These are phyloP conservation scores for Yponomeuta sedellus DNA, from an alignment of 2,888 invertebrate genomes.

Conservation along the genomic window DNA sequence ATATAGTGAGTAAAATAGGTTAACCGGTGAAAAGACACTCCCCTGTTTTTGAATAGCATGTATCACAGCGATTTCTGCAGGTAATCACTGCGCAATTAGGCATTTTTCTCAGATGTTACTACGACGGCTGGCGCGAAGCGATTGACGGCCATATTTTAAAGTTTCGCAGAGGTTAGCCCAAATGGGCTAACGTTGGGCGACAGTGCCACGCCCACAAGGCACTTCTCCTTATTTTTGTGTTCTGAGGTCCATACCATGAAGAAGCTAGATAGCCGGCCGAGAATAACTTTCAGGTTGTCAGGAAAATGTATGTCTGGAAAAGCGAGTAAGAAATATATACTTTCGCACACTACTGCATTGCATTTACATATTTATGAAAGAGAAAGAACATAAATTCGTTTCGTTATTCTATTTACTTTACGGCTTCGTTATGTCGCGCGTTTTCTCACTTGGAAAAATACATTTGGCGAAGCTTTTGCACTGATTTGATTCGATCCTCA, in stretches of 20 bases:
- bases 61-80: no score
- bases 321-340: not conserved
- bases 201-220: no score
- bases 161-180: no score
- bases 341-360: not conserved
- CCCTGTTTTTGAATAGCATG: no score
- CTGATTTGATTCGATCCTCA: not conserved
- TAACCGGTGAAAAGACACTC: no score
- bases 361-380: slow-evolving; percentile 11
- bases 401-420: slow-evolving; percentile 9
- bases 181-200: no score
- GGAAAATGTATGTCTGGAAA: not conserved
- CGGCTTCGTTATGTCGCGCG: not conserved
- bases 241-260: not conserved
- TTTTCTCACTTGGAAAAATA: slow-evolving; percentile 5
- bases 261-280: not conserved
- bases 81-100: no score
- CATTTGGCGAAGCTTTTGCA: slow-evolving; percentile 7
- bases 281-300: not conserved
- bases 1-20: no score
- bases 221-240: no score
- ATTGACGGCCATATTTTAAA: no score
- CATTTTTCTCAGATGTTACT: no score
- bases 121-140: no score
- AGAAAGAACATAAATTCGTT: not conserved